Evolutionary conservation across 1,140 invertebrate genomes (phyloP).

Genomic region (Drosophila asahinai): DNA sequence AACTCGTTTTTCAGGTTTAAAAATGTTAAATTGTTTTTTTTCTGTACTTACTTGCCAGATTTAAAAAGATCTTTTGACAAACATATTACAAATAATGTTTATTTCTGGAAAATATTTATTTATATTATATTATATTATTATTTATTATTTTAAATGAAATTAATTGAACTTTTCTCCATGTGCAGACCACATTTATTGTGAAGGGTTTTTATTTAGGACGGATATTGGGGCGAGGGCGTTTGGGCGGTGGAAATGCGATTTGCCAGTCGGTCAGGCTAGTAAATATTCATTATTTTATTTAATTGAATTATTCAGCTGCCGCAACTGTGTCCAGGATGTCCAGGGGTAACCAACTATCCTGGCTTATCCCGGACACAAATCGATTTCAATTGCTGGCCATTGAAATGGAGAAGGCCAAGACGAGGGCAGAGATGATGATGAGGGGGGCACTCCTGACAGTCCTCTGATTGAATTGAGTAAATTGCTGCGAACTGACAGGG

Average conservation of each 20-base stretch:
- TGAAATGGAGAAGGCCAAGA: constrained; percentile 37
- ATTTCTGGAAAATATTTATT: background rate
- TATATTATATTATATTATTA: background rate
- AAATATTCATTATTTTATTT: constrained; percentile 79
- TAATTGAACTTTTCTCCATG: background rate
- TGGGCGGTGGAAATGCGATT: constrained; percentile 31
- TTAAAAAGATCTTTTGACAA: no score
- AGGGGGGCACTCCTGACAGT: constrained; percentile 22
- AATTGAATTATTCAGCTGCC: constrained; percentile 75
- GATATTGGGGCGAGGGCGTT: background rate
- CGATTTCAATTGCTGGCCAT: constrained; percentile 35
- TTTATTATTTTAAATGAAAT: background rate
- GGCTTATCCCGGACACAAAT: constrained; percentile 29
- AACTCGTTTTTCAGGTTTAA: no score
- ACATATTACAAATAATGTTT: no score
- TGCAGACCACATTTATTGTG: constrained; percentile 8
- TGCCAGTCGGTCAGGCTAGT: constrained; percentile 36
- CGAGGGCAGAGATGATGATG: background rate
- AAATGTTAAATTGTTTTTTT: no score
- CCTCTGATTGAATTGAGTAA: constrained; percentile 44
- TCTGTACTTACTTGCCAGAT: no score
- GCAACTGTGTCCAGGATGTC: constrained; percentile 31
- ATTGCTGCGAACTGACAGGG: constrained; percentile 16
- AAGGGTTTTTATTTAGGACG: background rate
- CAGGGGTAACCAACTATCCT: constrained; percentile 9